Base-by-base conservation (phyloP, 2,888 invertebrate genomes). In the Acholoe squamosa region DNA sequence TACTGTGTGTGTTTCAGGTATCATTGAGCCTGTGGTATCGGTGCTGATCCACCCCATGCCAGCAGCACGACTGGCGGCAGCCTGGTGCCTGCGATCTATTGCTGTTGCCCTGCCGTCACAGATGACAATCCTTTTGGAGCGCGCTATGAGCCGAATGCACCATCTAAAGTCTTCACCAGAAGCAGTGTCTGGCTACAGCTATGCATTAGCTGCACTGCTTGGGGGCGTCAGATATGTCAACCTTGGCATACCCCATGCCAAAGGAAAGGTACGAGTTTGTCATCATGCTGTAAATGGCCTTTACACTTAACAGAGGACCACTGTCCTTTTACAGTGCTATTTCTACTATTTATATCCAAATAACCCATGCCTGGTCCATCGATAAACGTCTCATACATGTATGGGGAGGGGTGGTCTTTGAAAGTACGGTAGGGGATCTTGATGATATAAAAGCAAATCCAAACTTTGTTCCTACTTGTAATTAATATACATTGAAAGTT, bases 71-170 rank as follows among this genome's bases (percentile, higher is more conserved):
- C 96, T 99, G 90, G 98, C 99, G 22, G 99, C 99, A 28, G 98
- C 99, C 28, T 99, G 99, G 98, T 98, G 98, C 95, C 96, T 99
- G 91, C 97, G 98, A 90, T 98, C 98, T 95, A 97, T 98, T 94
- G 98, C 99, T 94, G 97, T 98, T 51, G 99, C 99, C 56, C 97
- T 99, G 89, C 99, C 99, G 12, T 98, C 98, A 94, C 98, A 99
- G 96, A 97, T 99, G 94, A 98, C 99, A 71, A 98, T 98, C 7
- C 96, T 99, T 76, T 97, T 99, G 93, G 99, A 99, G 96, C 97
- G 96, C 56, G 95, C 95, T 93, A 94, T 95, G 92, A 95, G 94
- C 91, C 93, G 95, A 28, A 95, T 96, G 95, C 95, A 95, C 91
- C 95, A 96, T 98, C 98, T 98, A 96, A 97, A 98, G 93, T 98